Percentiles rank a stretch among this genome's conserved stretches.
Conservation (phyloP, 64 coral and sea anemone species). For the Pocillopora verrucosa region DNA sequence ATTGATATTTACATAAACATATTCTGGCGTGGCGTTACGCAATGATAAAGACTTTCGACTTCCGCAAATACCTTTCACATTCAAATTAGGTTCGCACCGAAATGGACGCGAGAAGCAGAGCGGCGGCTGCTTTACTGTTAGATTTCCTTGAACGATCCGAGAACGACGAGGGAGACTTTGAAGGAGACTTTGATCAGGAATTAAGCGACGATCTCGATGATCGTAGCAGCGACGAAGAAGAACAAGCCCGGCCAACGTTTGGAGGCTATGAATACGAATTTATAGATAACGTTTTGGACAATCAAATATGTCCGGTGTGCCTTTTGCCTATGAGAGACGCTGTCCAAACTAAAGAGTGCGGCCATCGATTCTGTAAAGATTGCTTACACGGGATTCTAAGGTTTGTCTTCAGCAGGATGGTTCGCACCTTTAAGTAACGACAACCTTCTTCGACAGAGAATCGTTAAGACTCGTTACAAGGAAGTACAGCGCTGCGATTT, state of each 20-base stretch:
- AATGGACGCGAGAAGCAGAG: not conserved
- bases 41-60: not conserved
- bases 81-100: not conserved
- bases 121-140: not conserved
- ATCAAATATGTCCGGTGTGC: conserved; percentile 25
- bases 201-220: not conserved
- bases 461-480: not conserved
- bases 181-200: not conserved
- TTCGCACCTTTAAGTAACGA: not conserved
- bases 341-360: conserved; percentile 26
- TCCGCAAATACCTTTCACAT: not conserved
- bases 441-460: not conserved
- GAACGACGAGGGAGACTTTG: not conserved
- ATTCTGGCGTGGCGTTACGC: not conserved
- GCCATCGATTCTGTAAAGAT: conserved; percentile 29
- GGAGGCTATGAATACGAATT: conserved; percentile 23
- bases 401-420: not conserved
- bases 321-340: conserved; percentile 13
- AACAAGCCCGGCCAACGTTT: not conserved
- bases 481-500: not conserved
- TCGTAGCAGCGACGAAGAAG: conserved; percentile 3
- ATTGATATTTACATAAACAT: not conserved
- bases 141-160: not conserved
- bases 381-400: conserved; percentile 12
- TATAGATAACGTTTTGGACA: not conserved